These are phyloP conservation scores for Cheilosia grossa DNA, from an alignment of 2,888 invertebrate genomes.

Conservation along the genomic window DNA sequence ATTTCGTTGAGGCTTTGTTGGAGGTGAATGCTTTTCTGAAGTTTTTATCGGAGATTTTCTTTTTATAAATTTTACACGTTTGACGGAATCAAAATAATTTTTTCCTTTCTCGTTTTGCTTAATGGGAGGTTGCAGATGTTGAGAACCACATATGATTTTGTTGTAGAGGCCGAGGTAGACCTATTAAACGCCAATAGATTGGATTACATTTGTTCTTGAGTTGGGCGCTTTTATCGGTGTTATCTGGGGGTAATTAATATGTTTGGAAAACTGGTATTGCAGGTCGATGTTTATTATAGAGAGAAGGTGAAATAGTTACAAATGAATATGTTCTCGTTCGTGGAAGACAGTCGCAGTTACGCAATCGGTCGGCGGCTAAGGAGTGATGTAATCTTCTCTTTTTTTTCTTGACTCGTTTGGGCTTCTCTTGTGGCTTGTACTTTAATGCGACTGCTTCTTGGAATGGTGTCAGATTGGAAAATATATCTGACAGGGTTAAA, in stretches of 20 bases:
- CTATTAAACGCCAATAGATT: constrained; percentile 35
- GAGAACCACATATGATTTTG: background rate
- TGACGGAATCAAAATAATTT: constrained; percentile 14
- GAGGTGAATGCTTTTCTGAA: constrained; percentile 25
- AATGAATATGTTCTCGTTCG: constrained; percentile 9
- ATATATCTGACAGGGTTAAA: background rate
- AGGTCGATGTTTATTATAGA: background rate
- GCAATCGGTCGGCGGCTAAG: constrained; percentile 33
- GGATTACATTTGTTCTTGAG: constrained; percentile 46
- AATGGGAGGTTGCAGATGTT: constrained; percentile 5
- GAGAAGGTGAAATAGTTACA: constrained; percentile 9
- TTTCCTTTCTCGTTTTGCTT: background rate
- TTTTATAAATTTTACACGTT: constrained; percentile 25
- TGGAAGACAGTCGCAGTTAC: constrained; percentile 26
- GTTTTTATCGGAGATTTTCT: constrained; percentile 36
- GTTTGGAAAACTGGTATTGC: constrained; percentile 43
- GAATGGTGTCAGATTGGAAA: background rate
- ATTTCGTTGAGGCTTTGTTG: constrained; percentile 28
- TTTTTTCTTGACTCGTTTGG: background rate
- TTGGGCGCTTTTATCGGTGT: constrained; percentile 28
- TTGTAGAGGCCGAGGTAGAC: constrained; percentile 16
- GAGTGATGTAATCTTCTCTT: constrained; percentile 27
- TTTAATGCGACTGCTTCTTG: background rate
- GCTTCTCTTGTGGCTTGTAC: background rate
- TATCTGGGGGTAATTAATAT: constrained; percentile 54